phyloP scores from a whole-genome alignment of 2,888 invertebrate genomes.

The Drosophila imparisetae region DNA sequence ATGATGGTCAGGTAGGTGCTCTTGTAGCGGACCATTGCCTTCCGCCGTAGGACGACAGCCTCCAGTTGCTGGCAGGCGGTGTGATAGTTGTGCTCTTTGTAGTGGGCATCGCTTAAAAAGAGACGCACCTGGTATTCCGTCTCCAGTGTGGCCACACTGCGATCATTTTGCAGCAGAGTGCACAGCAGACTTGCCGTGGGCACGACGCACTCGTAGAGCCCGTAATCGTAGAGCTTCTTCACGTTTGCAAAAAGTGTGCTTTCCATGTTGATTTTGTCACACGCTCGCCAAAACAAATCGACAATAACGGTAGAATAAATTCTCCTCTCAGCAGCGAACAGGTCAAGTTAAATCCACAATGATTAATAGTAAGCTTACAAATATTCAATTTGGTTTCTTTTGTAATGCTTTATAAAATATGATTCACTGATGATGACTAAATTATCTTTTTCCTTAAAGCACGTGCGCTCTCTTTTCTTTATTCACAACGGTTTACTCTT shows the following conservation, averaged over 20 bases:
- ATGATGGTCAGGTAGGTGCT: constrained; percentile 68
- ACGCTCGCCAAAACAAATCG: constrained; percentile 2
- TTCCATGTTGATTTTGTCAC: constrained; percentile 84
- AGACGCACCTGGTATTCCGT: constrained; percentile 89
- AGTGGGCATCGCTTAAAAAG: constrained; percentile 90
- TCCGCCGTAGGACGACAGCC: constrained; percentile 85
- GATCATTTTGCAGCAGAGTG: constrained; percentile 88
- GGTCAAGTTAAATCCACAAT: background rate
- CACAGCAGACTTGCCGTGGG: constrained; percentile 88
- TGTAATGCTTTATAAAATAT: too few species aligned
- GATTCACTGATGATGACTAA: too few species aligned
- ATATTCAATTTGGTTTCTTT: too few species aligned
- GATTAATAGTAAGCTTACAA: too few species aligned
- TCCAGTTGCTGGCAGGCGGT: constrained; percentile 88
- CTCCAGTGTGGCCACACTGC: constrained; percentile 84
- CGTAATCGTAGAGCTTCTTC: constrained; percentile 89
- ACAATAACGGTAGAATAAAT: background rate
- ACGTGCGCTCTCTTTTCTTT: too few species aligned
- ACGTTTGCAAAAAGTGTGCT: constrained; percentile 88
- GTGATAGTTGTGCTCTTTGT: constrained; percentile 88
- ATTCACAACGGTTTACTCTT: too few species aligned
- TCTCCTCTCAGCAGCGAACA: background rate
- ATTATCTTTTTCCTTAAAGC: too few species aligned
- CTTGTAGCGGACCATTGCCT: constrained; percentile 77
- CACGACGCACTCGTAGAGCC: constrained; percentile 90